A percentile compares a stretch with the other conserved stretches of the same genome.
Evolutionary conservation across 1,140 invertebrate genomes (phyloP).

Genomic region (Drosophila subobscura): DNA sequence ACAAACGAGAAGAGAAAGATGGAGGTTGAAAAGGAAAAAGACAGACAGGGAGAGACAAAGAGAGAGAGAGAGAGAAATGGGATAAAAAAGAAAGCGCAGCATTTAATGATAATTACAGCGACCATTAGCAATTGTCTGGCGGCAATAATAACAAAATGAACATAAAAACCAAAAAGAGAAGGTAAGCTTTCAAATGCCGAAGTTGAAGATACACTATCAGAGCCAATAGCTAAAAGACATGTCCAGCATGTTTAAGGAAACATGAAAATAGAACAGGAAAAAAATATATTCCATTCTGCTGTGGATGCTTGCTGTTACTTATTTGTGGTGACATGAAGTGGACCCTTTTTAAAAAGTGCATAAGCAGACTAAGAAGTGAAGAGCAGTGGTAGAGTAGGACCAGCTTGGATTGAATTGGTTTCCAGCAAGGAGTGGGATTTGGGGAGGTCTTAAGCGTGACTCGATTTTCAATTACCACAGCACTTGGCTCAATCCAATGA

Average conservation of each 20-base stretch:
- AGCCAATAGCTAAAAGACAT: too few relatives aligned
- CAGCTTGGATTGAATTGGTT: background rate
- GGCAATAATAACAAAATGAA: conserved; percentile 68
- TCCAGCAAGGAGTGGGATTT: background rate
- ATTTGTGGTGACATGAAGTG: too few relatives aligned
- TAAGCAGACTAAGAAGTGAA: conserved; percentile 30
- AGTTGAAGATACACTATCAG: too few relatives aligned
- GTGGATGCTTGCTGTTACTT: too few relatives aligned
- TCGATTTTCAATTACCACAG: conserved; percentile 67
- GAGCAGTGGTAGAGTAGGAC: background rate
- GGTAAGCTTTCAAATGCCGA: too few relatives aligned
- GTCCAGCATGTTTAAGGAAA: too few relatives aligned
- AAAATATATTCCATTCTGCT: too few relatives aligned
- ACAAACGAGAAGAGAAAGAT: conserved; percentile 9
- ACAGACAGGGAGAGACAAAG: background rate
- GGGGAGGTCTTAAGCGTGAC: conserved; percentile 53
- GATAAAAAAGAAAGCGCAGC: conserved; percentile 42
- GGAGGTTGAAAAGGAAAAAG: conserved; percentile 16
- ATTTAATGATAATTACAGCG: conserved; percentile 75
- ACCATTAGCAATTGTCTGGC: conserved; percentile 74
- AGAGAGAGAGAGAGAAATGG: conserved; percentile 2
- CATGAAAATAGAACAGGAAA: too few relatives aligned
- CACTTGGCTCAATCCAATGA: conserved; percentile 65
- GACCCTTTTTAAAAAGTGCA: too few relatives aligned
- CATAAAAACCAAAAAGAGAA: conserved; percentile 36